A percentile compares a stretch with the other conserved stretches of the same genome.
These are phyloP conservation scores for Periophthalmus modestus DNA, from an alignment of 2,113 vertebrate genomes.

Conservation along the genomic window DNA sequence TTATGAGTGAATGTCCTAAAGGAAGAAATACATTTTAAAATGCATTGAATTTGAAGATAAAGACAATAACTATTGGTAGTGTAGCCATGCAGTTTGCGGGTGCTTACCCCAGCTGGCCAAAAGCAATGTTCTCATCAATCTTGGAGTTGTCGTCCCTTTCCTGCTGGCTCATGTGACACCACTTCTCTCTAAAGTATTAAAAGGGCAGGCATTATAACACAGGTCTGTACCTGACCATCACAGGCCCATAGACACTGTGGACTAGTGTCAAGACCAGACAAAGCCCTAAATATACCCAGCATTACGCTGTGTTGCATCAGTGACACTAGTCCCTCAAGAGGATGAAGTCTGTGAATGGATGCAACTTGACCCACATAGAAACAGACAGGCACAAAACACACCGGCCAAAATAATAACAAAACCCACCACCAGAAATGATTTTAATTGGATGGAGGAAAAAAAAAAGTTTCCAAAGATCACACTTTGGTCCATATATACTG, in stretches of 20 bases:
- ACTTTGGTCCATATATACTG: background rate
- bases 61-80: background rate
- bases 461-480: background rate
- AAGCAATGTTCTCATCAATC: slow-evolving; percentile 96
- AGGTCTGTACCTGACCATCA: slow-evolving; percentile 2
- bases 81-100: background rate
- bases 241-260: slow-evolving; percentile 17
- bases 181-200: slow-evolving; percentile 87
- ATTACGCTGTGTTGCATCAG: background rate
- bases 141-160: slow-evolving; percentile 90
- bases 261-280: slow-evolving; percentile 17
- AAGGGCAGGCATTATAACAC: background rate
- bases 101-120: slow-evolving; percentile 92
- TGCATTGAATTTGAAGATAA: background rate
- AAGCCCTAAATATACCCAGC: background rate
- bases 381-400: slow-evolving; percentile 13
- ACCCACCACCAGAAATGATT: background rate
- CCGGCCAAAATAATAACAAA: slow-evolving; percentile 20
- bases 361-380: background rate
- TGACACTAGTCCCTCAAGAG: slow-evolving; percentile 42
- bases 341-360: slow-evolving; percentile 5
- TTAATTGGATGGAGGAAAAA: background rate
- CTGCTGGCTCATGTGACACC: slow-evolving; percentile 97
- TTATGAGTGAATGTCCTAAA: slow-evolving; percentile 95
- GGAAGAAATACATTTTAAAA: slow-evolving; percentile 4